Evolutionary conservation across 2,888 invertebrate genomes (phyloP).

Genomic region (Eulithis testata): DNA sequence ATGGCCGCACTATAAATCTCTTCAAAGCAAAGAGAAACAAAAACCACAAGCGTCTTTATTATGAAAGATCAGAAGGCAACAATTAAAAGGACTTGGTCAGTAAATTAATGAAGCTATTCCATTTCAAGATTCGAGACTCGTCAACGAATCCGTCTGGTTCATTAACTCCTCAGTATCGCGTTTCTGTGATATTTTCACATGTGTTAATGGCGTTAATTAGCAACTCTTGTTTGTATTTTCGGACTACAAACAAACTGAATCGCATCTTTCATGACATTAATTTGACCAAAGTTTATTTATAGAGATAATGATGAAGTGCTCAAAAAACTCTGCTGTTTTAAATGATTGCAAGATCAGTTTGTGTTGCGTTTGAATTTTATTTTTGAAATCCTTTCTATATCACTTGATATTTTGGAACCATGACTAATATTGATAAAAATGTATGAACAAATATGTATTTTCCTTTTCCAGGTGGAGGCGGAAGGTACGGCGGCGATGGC

Average conservation of each 20-base stretch:
- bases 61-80: slow-evolving; percentile 55
- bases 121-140: slow-evolving; percentile 57
- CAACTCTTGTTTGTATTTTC: slow-evolving; percentile 42
- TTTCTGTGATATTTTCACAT: slow-evolving; percentile 50
- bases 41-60: slow-evolving; percentile 45
- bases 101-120: slow-evolving; percentile 67
- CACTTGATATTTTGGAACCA: too few relatives aligned
- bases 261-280: slow-evolving; percentile 33
- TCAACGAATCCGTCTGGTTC: slow-evolving; percentile 55
- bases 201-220: slow-evolving; percentile 52
- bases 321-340: not conserved
- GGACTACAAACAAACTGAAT: slow-evolving; percentile 31
- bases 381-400: not conserved
- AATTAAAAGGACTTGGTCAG: slow-evolving; percentile 50
- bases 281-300: slow-evolving; percentile 25
- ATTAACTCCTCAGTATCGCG: slow-evolving; percentile 54
- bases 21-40: slow-evolving; percentile 36
- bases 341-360: not conserved
- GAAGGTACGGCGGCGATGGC: slow-evolving; percentile 75
- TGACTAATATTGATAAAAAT: not conserved
- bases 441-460: not conserved
- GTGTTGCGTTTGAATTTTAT: not conserved
- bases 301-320: slow-evolving; percentile 16
- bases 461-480: slow-evolving; percentile 62
- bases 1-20: slow-evolving; percentile 40